A percentile compares a stretch with the other conserved stretches of the same genome.
Evolutionary conservation across 2,888 invertebrate genomes (phyloP).

Genomic region (Notodonta dromedarius): DNA sequence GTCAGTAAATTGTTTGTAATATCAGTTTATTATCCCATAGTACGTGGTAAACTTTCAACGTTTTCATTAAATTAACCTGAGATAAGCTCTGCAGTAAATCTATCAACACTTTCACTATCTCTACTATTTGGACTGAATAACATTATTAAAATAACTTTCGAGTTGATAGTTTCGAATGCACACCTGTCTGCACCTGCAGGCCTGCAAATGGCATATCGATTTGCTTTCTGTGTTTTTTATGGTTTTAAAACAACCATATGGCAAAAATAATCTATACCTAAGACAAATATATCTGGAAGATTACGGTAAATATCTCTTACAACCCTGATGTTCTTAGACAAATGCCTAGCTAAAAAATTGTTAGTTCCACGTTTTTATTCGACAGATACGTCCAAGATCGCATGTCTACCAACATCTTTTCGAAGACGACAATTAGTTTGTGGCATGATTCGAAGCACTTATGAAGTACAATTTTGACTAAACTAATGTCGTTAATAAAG

Average conservation of each 20-base stretch:
- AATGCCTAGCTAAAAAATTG: too few species aligned
- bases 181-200: neutral
- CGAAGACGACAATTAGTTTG: constrained; percentile 6
- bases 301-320: too few species aligned
- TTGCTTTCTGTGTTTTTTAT: too few species aligned
- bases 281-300: too few species aligned
- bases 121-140: constrained; percentile 21
- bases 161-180: constrained; percentile 13
- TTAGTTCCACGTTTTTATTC: too few species aligned
- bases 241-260: too few species aligned
- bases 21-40: constrained; percentile 34
- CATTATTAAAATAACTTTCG: constrained; percentile 26
- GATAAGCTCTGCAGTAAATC: constrained; percentile 24
- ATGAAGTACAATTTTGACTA: constrained; percentile 41
- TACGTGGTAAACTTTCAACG: constrained; percentile 47
- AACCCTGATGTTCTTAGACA: too few species aligned
- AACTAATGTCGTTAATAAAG: constrained; percentile 50
- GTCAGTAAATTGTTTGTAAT: constrained; percentile 33
- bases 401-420: constrained; percentile 18
- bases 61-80: constrained; percentile 37
- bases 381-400: constrained; percentile 11
- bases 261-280: too few species aligned
- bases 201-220: neutral
- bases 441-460: constrained; percentile 24
- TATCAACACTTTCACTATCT: constrained; percentile 34